These are phyloP conservation scores for Alsophila aescularia DNA, from an alignment of 2,888 invertebrate species.

Conservation along the genomic window DNA sequence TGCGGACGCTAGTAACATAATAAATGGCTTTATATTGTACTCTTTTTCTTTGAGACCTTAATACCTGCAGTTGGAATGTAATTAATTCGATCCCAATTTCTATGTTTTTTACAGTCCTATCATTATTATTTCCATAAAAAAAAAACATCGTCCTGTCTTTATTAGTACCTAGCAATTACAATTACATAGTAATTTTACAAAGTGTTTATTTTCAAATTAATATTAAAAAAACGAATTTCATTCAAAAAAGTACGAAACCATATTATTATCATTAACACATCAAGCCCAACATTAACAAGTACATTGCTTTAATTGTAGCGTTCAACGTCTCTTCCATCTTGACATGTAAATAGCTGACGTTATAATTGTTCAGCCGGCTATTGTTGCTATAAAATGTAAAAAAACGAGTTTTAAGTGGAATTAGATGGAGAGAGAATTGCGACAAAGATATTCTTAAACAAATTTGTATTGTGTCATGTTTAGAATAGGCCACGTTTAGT, in stretches of 20 bases:
- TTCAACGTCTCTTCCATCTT: slow-evolving; percentile 47
- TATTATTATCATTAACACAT: slow-evolving; percentile 16
- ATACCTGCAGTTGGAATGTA: too few species aligned
- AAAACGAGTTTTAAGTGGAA: slow-evolving; percentile 6
- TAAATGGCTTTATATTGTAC: too few species aligned
- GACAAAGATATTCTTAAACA: too few species aligned
- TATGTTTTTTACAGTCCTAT: too few species aligned
- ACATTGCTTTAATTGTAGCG: slow-evolving; percentile 5
- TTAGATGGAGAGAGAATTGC: slow-evolving; percentile 7
- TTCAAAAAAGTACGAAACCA: background rate
- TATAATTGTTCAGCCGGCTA: slow-evolving; percentile 67
- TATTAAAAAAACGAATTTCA: background rate
- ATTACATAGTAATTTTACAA: background rate
- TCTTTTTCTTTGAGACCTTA: too few species aligned
- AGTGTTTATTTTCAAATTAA: background rate
- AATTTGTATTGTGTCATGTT: background rate
- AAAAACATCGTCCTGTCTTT: too few species aligned
- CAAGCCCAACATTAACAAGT: slow-evolving; percentile 14
- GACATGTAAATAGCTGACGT: slow-evolving; percentile 71
- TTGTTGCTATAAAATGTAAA: slow-evolving; percentile 51
- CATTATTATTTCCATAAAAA: too few species aligned
- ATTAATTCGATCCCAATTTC: too few species aligned
- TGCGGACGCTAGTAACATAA: too few species aligned
- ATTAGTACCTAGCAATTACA: too few species aligned
- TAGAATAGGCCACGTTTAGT: background rate